These are phyloP conservation scores for Vulpes lagopus DNA, from an alignment of 2,113 vertebrate species.

Conservation along the genomic window DNA sequence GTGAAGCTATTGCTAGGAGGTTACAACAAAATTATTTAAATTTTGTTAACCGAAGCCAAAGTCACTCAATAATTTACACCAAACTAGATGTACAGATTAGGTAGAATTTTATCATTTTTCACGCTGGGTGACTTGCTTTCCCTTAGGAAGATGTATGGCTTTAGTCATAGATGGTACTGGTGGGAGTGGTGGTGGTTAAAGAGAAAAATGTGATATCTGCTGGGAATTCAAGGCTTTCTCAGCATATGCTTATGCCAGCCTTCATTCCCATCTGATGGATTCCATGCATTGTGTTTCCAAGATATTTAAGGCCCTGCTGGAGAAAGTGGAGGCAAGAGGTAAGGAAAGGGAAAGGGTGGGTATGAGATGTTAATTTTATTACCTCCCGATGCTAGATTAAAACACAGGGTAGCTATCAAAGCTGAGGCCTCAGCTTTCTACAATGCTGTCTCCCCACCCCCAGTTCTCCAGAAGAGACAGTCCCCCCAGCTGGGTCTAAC, in stretches of 20 bases:
- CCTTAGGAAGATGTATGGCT: conserved; percentile 10
- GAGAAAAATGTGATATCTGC: conserved; percentile 38
- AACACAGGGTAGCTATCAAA: conserved; percentile 48
- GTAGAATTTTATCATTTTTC: neutral
- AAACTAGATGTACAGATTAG: neutral
- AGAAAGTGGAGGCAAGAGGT: conserved; percentile 41
- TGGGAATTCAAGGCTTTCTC: conserved; percentile 46
- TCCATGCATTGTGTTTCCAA: conserved; percentile 9
- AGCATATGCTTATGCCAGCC: neutral
- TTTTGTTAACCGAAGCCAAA: neutral
- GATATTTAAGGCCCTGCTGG: neutral
- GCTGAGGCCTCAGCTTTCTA: conserved; percentile 38
- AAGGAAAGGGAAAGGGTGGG: neutral
- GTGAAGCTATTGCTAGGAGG: neutral
- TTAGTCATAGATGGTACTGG: neutral
- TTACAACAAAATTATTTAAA: conserved; percentile 8
- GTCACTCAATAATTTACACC: conserved; percentile 1
- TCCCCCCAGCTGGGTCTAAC: conserved; percentile 70
- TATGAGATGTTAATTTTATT: conserved; percentile 55
- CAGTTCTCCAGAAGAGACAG: conserved; percentile 46
- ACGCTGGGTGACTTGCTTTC: neutral
- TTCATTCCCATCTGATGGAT: conserved; percentile 2
- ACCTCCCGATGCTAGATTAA: conserved; percentile 47
- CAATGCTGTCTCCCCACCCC: neutral
- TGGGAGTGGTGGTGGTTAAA: neutral